Conservation (phyloP, 2,113 vertebrate species). For the Larimichthys crocea region DNA sequence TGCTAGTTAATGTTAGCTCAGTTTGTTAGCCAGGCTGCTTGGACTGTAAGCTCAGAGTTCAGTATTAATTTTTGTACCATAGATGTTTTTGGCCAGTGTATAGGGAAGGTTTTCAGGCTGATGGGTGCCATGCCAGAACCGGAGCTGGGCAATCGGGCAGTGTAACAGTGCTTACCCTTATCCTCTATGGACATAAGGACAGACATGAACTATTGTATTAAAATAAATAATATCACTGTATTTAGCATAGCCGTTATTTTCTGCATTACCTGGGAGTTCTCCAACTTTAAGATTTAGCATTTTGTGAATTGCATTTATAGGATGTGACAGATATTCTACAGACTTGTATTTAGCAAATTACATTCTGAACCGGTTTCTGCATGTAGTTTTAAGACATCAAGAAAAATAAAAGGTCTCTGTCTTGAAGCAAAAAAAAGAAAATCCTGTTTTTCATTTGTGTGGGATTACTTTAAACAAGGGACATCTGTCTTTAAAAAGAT, state of each 20-base stretch:
- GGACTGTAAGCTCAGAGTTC: too few species aligned
- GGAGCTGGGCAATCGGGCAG: too few species aligned
- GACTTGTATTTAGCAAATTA: neutral
- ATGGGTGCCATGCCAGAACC: too few species aligned
- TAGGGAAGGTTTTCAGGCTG: too few species aligned
- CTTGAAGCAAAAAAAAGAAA: slow-evolving; percentile 2
- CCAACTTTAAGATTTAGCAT: neutral
- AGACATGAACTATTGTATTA: neutral
- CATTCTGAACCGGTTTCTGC: neutral
- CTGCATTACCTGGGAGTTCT: neutral
- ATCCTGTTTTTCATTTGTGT: slow-evolving; percentile 39
- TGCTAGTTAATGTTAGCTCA: too few species aligned
- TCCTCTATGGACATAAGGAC: too few species aligned
- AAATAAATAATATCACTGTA: neutral
- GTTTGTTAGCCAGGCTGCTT: too few species aligned
- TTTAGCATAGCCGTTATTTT: neutral
- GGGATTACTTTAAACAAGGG: slow-evolving; percentile 50
- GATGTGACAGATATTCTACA: neutral
- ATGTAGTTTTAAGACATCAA: neutral
- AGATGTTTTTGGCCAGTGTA: too few species aligned
- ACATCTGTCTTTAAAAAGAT: slow-evolving; percentile 59
- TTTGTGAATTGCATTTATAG: neutral
- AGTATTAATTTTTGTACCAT: too few species aligned
- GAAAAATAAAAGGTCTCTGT: slow-evolving; percentile 12
- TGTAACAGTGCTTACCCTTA: too few species aligned